Base-by-base conservation (phyloP, 2,888 invertebrate species). In the Parnassius smintheus region DNA sequence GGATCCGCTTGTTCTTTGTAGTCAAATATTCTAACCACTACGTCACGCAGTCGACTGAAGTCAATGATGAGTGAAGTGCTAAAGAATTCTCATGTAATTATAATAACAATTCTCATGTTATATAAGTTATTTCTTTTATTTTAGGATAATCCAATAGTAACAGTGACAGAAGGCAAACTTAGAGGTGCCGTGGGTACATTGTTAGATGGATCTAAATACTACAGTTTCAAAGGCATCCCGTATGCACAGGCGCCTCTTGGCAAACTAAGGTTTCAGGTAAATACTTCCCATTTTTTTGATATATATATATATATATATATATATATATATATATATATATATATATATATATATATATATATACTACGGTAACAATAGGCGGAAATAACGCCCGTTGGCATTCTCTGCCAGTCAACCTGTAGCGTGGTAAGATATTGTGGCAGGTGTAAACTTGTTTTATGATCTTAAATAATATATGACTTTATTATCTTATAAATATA, bases 71-170 rank as follows among this genome's bases (percentile, higher is more conserved):
- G n/a, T 49, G 2, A 12, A 12, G 8, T 13, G n/a, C n/a, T n/a
- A 12, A 13, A 9, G 12, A n/a, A 49, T 49, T 7, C n/a, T 49
- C 13, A 9, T 10, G 11, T 1, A 2, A 50, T 52, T 52, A 8
- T 35, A 18, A 52, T 8, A 58, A 1, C 13, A 35, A 35, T 4
- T 48, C 25, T 35, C n/a, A 1, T 56, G 3, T 9, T 10, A 35
- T 45, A 18, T 11, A 13, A 13, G 42, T n/a, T 11, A 0, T 8
- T 18, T 12, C 54, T 42, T 49, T 12, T 8, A 22, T 2, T 93
- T 94, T 68, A 94, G 46, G 93, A 93, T 70, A 94, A 95, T 35
- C 72, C 83, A 18, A 67, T 83, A 57, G 80, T 85, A 2, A 67
- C 70, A 2, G 71, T 81, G 1, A 71, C 69, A 13, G 81, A 86